phyloP scores from a whole-genome alignment of 2,797 vertebrate genomes.

The Poeciliopsis turneri region DNA sequence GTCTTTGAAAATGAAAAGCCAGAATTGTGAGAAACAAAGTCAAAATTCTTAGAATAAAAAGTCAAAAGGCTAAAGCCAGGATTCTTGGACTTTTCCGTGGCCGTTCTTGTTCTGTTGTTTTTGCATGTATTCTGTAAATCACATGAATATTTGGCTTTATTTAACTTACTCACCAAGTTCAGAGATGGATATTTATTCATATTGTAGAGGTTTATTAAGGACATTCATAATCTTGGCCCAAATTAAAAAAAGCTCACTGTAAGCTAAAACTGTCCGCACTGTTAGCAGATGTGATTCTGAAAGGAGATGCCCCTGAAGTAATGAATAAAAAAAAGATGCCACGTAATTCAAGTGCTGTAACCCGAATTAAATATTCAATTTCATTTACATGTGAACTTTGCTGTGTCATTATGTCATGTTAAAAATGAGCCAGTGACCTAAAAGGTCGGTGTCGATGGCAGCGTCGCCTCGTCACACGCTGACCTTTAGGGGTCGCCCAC shows the following conservation, averaged over 20 bases:
- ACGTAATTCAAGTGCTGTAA: not conserved
- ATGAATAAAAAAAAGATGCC: not conserved
- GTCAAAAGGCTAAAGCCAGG: too few relatives aligned
- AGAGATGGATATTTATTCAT: too few relatives aligned
- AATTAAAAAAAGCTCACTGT: not conserved
- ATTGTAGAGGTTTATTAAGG: too few relatives aligned
- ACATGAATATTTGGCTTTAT: too few relatives aligned
- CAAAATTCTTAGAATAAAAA: too few relatives aligned
- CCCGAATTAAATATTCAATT: not conserved
- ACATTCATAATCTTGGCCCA: too few relatives aligned
- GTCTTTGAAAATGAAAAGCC: too few relatives aligned
- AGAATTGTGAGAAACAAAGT: too few relatives aligned
- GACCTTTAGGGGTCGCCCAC: slow-evolving; percentile 67
- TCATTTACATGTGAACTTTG: not conserved
- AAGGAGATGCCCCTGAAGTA: not conserved
- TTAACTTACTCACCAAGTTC: too few relatives aligned
- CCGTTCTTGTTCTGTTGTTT: too few relatives aligned
- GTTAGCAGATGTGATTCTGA: not conserved
- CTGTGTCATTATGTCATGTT: not conserved
- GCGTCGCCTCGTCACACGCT: not conserved
- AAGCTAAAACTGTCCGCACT: not conserved
- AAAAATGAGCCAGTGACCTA: not conserved
- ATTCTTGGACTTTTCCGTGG: too few relatives aligned
- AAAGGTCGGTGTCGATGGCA: not conserved
- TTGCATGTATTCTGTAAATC: too few relatives aligned